These are phyloP conservation scores for Aplocera efformata DNA, from an alignment of 2,888 invertebrate genomes.

Conservation along the genomic window DNA sequence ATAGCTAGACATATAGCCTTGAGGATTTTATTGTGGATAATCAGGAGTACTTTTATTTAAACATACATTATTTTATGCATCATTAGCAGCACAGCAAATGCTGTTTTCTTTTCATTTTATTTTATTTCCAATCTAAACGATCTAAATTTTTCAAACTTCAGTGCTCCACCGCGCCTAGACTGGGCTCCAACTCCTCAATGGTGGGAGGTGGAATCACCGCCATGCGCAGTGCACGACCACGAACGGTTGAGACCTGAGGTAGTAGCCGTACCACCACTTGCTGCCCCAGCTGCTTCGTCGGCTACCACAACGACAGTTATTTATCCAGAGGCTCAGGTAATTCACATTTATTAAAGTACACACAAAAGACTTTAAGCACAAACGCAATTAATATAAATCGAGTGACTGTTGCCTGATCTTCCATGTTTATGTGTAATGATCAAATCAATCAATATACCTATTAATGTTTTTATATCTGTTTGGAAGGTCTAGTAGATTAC, in stretches of 20 bases:
- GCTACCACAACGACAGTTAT: conserved; percentile 92
- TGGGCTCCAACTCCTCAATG: conserved; percentile 77
- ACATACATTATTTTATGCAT: too few species aligned
- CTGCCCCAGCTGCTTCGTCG: conserved; percentile 93
- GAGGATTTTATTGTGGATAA: too few species aligned
- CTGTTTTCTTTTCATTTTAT: too few species aligned
- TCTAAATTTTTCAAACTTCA: conserved; percentile 29
- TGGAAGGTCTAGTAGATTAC: too few species aligned
- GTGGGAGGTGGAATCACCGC: conserved; percentile 79
- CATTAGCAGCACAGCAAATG: too few species aligned
- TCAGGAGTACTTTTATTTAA: too few species aligned
- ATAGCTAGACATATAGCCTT: too few species aligned
- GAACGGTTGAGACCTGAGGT: conserved; percentile 91
- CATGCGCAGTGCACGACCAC: conserved; percentile 92
- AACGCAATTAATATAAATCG: conserved; percentile 1
- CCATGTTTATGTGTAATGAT: too few species aligned
- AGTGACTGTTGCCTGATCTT: too few species aligned
- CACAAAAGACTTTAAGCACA: neutral
- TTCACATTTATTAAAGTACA: neutral
- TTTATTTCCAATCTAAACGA: neutral
- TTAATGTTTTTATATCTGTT: too few species aligned
- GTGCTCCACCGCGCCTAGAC: conserved; percentile 64
- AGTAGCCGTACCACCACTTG: conserved; percentile 94
- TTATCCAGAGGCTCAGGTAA: conserved; percentile 94
- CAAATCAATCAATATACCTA: too few species aligned